phyloP scores from a whole-genome alignment of 1,140 invertebrate genomes.

The Orussus abietinus region DNA sequence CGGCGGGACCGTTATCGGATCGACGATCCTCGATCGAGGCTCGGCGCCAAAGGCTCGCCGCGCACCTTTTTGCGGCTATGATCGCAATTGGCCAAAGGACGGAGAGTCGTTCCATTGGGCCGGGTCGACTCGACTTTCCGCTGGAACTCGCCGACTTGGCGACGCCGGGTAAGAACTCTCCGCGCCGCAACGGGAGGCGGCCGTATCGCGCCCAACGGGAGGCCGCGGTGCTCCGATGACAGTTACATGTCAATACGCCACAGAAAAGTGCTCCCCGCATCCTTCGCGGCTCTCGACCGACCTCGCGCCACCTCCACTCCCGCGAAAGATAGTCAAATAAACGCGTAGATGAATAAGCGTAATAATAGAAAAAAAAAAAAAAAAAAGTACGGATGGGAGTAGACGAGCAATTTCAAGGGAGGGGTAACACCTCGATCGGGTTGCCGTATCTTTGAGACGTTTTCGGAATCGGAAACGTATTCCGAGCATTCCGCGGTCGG shows the following conservation, averaged over 20 bases:
- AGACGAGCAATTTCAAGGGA: no score
- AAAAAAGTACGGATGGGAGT: no score
- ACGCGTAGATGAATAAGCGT: no score
- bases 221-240: slow-evolving; percentile 30
- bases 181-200: slow-evolving; percentile 19
- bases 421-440: no score
- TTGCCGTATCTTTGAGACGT: no score
- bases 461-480: no score
- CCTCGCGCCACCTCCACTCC: not conserved
- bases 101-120: slow-evolving; percentile 23
- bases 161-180: slow-evolving; percentile 29
- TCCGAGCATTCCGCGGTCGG: no score
- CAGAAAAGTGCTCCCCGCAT: slow-evolving; percentile 37
- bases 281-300: no score
- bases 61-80: slow-evolving; percentile 40
- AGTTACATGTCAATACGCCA: slow-evolving; percentile 51
- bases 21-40: slow-evolving; percentile 25
- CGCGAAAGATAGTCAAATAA: no score
- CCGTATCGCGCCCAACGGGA: not conserved
- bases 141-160: slow-evolving; percentile 11
- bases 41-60: slow-evolving; percentile 22
- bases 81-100: slow-evolving; percentile 39
- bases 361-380: no score
- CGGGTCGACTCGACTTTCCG: slow-evolving; percentile 10
- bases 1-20: slow-evolving; percentile 21